Evolutionary conservation across 2,888 invertebrate species (phyloP).

Genomic region (Drosophila colorata): DNA sequence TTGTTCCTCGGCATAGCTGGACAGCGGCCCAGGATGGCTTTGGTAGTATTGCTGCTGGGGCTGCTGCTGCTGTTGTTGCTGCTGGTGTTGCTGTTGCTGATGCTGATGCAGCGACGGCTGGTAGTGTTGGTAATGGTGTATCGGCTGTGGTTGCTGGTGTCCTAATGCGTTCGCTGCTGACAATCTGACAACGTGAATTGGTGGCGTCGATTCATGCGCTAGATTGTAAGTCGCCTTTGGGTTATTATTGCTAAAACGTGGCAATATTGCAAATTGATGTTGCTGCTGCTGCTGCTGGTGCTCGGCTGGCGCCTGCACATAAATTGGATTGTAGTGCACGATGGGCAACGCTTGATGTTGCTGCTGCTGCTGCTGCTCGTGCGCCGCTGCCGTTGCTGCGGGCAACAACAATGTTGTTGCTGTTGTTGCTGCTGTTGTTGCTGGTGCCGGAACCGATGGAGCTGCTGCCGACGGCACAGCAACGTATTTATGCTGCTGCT

Average conservation of each 20-base stretch:
- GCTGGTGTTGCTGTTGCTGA: conserved; percentile 34
- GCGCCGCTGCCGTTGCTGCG: conserved; percentile 46
- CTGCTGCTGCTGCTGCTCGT: conserved; percentile 42
- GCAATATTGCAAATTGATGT: conserved; percentile 74
- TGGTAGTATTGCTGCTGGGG: conserved; percentile 35
- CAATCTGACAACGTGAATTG: conserved; percentile 73
- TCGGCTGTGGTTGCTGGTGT: conserved; percentile 51
- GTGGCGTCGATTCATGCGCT: conserved; percentile 68
- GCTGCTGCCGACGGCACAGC: conserved; percentile 30
- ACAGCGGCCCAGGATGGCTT: conserved; percentile 22
- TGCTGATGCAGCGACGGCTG: conserved; percentile 52
- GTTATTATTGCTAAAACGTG: conserved; percentile 75
- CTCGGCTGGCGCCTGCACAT: conserved; percentile 70
- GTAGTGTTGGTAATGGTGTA: conserved; percentile 63
- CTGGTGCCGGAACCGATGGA: conserved; percentile 35
- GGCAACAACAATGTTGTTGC: conserved; percentile 43
- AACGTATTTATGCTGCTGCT: conserved; percentile 52
- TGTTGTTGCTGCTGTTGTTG: conserved; percentile 47
- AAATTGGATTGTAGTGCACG: conserved; percentile 79
- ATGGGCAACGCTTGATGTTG: conserved; percentile 58
- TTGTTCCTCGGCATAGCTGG: conserved; percentile 43
- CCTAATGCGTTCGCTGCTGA: conserved; percentile 65
- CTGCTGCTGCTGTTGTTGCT: conserved; percentile 28
- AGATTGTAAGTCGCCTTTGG: conserved; percentile 68
- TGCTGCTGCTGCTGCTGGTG: conserved; percentile 55